Base-by-base conservation (phyloP, 2,113 vertebrate species). In the Datnioides undecimradiatus region DNA sequence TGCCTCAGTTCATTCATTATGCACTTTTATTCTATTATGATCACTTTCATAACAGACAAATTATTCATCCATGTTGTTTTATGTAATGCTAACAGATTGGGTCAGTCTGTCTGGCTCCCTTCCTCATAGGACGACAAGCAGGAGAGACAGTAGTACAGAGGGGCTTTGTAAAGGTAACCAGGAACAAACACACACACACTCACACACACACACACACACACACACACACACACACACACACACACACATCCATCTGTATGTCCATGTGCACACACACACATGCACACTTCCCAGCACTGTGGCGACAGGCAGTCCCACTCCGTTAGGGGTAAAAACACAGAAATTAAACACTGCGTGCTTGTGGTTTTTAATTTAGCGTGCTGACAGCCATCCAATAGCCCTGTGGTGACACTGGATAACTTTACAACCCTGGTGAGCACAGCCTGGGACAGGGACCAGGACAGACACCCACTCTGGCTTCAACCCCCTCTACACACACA, bases 311-410 rank as follows among this genome's bases (percentile, higher is more conserved):
- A 80, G 80, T 80, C 76, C 59, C 55, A 67, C 87, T 87, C 83
- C n/a, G 45, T 84, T 75, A 78, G 81, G 62, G 85, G 64, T 86
- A 83, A 85, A 87, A 90, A 75, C 76, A 88, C 66, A 80, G 33
- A 88, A 90, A 88, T 92, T 80, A 88, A 90, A 80, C 60, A 21
- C 87, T 87, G 86, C 36, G 10, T 87, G 84, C 84, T 82, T 88
- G 81, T 84, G 90, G 88, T 87, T 90, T 92, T 93, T 90, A 82
- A 92, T 92, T 90, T 88, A 84, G 70, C 2, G 6, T 66, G 79
- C 87, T 91, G 90, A 92, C 84, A 90, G 84, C 80, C 64, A 52
- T 89, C 87, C 84, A 91, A 87, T 73, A 80, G 68, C 84, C 85
- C 84, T 88, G 90, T 67, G 84, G 91, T 81, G 86, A 82, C 81